Evolutionary conservation across 2,113 vertebrate species (phyloP), one percentile per base, ranked within the genome.

Genomic region (Heloderma charlesbogerti): DNA sequence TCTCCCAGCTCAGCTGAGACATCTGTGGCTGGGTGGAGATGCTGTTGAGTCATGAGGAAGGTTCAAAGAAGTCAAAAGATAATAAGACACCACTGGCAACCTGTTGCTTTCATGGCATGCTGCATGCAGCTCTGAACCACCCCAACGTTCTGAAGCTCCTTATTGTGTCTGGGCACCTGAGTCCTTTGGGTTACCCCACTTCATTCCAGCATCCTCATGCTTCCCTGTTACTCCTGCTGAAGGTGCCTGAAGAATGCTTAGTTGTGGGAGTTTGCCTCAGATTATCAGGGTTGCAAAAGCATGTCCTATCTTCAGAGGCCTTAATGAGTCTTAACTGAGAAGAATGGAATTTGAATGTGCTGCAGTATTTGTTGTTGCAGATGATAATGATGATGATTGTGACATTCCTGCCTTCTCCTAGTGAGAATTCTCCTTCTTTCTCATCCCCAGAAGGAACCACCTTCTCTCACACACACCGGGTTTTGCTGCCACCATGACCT

Each of bases 21-120:
- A 91, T 94, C 92, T 0, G 0, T 43, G 88, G 92, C 86, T 0
- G 0, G 51, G 80, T 3, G 0, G 29, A 6, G 0, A 40, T 0
- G 0, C 3, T 2, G 0, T 57, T 94, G 85, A 94, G 88, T 95
- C 95, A 94, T 57, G 74, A 45, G 27, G 0, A 0, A 84, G 22
- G 22, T 22, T 81, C 43, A n/a, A 69, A 51, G 71, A 69, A 34
- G 16, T 45, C 40, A 40, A n/a, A 43, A 79, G 22, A 79, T 3
- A 6, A 10, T 18, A 79, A 93, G 15, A 45, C 67, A 94, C 89
- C 90, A 89, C 25, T 1, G 22, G 63, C 45, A 27, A 29, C 45
- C 77, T 34, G 29, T 31, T 88, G 37, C 25, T 71, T 89, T 18
- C 25, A 10, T 9, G 25, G 79, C 79, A n/a, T 81, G 51, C 79